Base-by-base conservation (phyloP, 2,888 invertebrate genomes). In the Villa cingulata region DNA sequence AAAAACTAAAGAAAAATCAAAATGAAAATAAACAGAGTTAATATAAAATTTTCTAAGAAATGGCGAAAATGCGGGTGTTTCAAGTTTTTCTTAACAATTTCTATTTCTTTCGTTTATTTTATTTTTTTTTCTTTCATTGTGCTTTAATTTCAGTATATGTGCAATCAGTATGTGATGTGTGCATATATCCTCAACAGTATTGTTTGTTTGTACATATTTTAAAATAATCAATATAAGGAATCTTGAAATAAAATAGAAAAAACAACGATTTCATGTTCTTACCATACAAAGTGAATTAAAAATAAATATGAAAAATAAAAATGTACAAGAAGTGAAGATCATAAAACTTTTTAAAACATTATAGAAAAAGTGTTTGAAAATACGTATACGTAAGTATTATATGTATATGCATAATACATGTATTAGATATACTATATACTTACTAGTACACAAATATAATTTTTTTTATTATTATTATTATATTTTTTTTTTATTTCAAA, bases 1-100 rank as follows among this genome's bases (percentile, higher is more conserved):
- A n/a, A n/a, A n/a, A n/a, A n/a, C n/a, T n/a, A n/a, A n/a, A n/a
- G n/a, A n/a, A n/a, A n/a, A n/a, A n/a, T n/a, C n/a, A n/a, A n/a
- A n/a, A n/a, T n/a, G n/a, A n/a, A n/a, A n/a, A n/a, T n/a, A n/a
- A n/a, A n/a, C n/a, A n/a, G n/a, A 3, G 16, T 19, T 12, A 39
- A 39, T 18, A 39, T 19, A 39, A 19, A 47, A 49, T 57, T 62
- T 64, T 65, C 65, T 58, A 56, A 61, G 65, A 65, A 65, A 58
- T 62, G 62, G 65, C 64, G 65, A 65, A 65, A 65, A 64, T 65
- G 65, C 65, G 65, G 65, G 65, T 65, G 65, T 64, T 59, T 41
- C 45, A 46, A 18, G 45, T 46, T 46, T 46, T 32, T 32, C 4
- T 10, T 27, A 9, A 34, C 29, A 29, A 34, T 45, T 46, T 46